Evolutionary conservation across 2,797 vertebrate genomes (phyloP), one percentile per base, ranked within the genome.

Genomic region (Dipus sagitta): DNA sequence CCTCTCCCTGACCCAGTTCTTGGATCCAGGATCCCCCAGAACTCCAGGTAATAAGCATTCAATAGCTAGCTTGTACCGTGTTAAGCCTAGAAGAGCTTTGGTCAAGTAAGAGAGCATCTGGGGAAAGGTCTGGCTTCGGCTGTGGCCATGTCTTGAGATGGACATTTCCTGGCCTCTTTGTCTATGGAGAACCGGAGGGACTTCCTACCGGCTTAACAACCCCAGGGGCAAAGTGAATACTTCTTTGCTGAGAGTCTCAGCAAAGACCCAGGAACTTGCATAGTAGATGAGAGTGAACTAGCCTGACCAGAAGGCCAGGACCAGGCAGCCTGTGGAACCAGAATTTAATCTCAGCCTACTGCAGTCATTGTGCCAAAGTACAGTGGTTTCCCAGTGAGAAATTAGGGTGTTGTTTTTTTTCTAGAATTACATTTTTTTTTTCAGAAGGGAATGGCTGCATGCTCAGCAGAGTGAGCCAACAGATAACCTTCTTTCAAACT

Each of bases 21-120:
- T 52, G 65, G 52, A 62, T 86, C 26, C 52, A 47, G 0, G 13
- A 9, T 2, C 23, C 85, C 72, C 28, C 70, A 77, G 10, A 18
- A 72, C 20, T 92, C 62, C 71, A 30, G 52, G 52, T 79, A 78
- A 30, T 38, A 83, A 58, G 3, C 68, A 54, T 71, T 26, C 65
- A 52, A 18, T 10, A 68, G 30, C 8, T 47, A 54, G 1, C 64
- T 94, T 82, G 91, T 79, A 94, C 21, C 86, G 28, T 62, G 12
- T 68, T 85, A 83, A 91, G 26, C 38, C 30, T 71, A 90, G 84
- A 77, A 58, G 47, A 79, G 26, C 60, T 78, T 86, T 92, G 58
- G 6, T 54, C 62, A 62, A 92, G 58, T 30, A 34, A 68, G 6
- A 79, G 52, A 28, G 64, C 65, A 7, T 64, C 23, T 18, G 74